Evolutionary conservation across 2,888 invertebrate genomes (phyloP).

Genomic region (Drosophila dives): DNA sequence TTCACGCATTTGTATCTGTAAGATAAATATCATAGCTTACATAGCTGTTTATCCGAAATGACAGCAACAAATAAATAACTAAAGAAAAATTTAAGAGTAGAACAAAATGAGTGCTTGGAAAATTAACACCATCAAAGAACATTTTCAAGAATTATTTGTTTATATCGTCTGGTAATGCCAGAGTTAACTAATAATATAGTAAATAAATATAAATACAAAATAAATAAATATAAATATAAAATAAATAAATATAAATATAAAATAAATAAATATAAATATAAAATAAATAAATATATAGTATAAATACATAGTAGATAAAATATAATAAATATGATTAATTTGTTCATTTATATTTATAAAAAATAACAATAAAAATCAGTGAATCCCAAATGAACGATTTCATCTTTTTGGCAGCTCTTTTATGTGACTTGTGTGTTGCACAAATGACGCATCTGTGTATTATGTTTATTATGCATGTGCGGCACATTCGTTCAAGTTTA

Average conservation of each 20-base stretch:
- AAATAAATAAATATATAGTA: too few species aligned
- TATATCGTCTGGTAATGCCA: background rate
- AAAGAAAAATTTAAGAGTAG: conserved; percentile 2
- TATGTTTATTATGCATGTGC: conserved; percentile 7
- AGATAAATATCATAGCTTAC: conserved; percentile 30
- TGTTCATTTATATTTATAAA: background rate
- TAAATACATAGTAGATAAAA: background rate
- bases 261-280: too few species aligned
- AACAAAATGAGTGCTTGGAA: background rate
- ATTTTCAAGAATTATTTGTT: background rate
- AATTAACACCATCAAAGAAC: background rate
- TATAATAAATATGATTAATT: background rate
- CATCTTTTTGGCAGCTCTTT: conserved; percentile 1
- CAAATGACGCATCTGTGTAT: conserved; percentile 16
- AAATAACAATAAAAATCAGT: background rate
- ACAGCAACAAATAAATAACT: conserved; percentile 29
- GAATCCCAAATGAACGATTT: conserved; percentile 7
- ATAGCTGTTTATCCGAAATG: conserved; percentile 46
- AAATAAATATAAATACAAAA: too few species aligned
- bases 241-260: too few species aligned
- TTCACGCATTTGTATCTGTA: conserved; percentile 22
- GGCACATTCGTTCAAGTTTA: conserved; percentile 9
- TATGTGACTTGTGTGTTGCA: background rate
- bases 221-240: too few species aligned
- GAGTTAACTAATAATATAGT: background rate